A percentile compares a stretch with the other conserved stretches of the same genome.
Evolutionary conservation across 2,113 vertebrate species (phyloP).

Genomic region (Podiceps cristatus): DNA sequence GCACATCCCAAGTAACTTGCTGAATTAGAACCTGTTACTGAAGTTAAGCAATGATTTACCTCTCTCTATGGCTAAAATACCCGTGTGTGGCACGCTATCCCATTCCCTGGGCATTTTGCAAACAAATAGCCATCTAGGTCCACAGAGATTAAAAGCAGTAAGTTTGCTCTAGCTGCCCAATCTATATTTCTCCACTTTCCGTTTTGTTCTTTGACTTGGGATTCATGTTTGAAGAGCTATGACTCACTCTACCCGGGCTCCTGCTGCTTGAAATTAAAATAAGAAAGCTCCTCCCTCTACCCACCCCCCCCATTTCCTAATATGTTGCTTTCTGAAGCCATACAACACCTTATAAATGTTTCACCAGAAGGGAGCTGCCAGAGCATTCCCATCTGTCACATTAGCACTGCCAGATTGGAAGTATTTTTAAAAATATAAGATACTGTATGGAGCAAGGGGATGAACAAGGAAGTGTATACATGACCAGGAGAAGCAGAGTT

Average conservation of each 20-base stretch:
- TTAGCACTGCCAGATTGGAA: background rate
- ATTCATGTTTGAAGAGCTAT: constrained; percentile 1
- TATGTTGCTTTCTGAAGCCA: constrained; percentile 45
- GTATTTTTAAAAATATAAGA: constrained; percentile 8
- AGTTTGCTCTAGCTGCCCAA: background rate
- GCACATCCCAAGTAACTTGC: background rate
- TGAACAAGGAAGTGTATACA: background rate
- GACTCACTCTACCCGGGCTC: constrained; percentile 56
- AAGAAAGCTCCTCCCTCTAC: constrained; percentile 13
- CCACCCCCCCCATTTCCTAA: background rate
- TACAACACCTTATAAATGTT: constrained; percentile 66
- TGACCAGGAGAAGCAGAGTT: background rate
- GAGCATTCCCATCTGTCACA: constrained; percentile 41
- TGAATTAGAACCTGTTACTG: background rate
- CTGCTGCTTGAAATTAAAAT: constrained; percentile 43
- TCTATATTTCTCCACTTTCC: background rate
- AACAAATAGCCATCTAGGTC: background rate
- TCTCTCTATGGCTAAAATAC: background rate
- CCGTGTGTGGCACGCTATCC: background rate
- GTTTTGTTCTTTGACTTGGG: constrained; percentile 32
- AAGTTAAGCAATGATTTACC: background rate
- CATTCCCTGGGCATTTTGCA: background rate
- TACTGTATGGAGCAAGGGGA: background rate
- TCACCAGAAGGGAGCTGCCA: constrained; percentile 23
- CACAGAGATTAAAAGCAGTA: background rate